Evolutionary conservation across 2,888 invertebrate genomes (phyloP), one percentile per base, ranked within the genome.

Genomic region (Helicoverpa assulta): DNA sequence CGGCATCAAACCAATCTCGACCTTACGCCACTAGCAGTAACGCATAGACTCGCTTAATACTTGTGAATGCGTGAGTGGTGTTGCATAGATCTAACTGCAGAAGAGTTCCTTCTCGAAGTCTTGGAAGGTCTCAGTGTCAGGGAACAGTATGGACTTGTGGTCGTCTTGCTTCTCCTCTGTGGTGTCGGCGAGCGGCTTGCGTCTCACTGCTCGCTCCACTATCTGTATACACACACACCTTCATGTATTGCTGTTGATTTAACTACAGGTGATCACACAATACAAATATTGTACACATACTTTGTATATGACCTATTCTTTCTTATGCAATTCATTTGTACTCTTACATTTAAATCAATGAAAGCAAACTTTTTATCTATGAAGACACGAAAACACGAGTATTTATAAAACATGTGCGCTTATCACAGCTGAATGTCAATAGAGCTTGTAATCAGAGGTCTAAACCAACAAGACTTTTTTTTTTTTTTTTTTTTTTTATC

Each of bases 41-140:
- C 40, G 19, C 50, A 59, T 67, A 67, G 51, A 65, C 63, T 88
- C 91, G 94, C 82, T 92, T 94, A 79, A 95, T 88, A 97, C 96
- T 58, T 94, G 6, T 69, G 64, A 71, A 67, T 21, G 5, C 16
- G n/a, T 12, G n/a, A 26, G 5, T 0, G 0, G 4, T 61, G 47
- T 4, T 26, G 47, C 19, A 65, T 62, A 73, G 54, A 63, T 70
- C 89, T 92, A 95, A 84, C 94, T 94, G 81, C 95, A 96, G 88
- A 96, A 95, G 83, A 97, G 97, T 88, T 97, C 97, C 59, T 94
- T 93, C 88, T 97, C 97, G 89, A 97, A 97, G 73, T 96, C 96
- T 71, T 96, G 93, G 82, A 97, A 97, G 59, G 97, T 40, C 57
- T 84, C 80, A 0, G 66, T 97, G 84, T 94, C 93, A 0, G 97